These are phyloP conservation scores for Petrolisthes cinctipes DNA, from an alignment of 2,888 invertebrate species.

Conservation along the genomic window DNA sequence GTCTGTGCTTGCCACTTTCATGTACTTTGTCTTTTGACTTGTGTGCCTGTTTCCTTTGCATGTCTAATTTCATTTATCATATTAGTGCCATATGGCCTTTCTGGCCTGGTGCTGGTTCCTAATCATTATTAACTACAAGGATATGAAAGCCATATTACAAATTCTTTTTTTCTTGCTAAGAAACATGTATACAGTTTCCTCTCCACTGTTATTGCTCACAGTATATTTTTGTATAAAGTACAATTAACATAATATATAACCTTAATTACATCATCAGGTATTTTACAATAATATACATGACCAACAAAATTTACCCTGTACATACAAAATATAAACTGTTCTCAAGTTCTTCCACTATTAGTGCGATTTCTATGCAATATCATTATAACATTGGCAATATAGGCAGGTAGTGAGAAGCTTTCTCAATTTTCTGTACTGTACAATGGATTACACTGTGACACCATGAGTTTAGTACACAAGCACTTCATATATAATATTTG, in stretches of 20 bases:
- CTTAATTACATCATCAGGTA: constrained; percentile 53
- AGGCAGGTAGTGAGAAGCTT: neutral
- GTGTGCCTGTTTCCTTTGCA: too few relatives aligned
- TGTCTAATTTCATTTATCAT: neutral
- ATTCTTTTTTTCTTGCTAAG: constrained; percentile 40
- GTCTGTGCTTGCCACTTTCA: too few relatives aligned
- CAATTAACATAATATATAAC: constrained; percentile 51
- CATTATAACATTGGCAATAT: constrained; percentile 36
- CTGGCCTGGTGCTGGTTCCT: neutral
- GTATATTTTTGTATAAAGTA: constrained; percentile 59
- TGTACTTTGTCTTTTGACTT: too few relatives aligned
- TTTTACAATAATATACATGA: constrained; percentile 58
- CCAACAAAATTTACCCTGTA: constrained; percentile 27
- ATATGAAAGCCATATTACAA: constrained; percentile 16
- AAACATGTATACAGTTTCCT: constrained; percentile 60
- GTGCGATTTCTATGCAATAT: constrained; percentile 22
- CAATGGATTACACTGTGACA: neutral
- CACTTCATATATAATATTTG: too few relatives aligned
- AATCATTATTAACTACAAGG: neutral
- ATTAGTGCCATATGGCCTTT: neutral
- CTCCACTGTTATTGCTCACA: constrained; percentile 62
- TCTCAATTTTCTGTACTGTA: neutral
- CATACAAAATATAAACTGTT: constrained; percentile 56
- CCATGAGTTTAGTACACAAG: neutral
- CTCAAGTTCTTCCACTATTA: neutral